Evolutionary conservation across 2,888 invertebrate genomes (phyloP).

Genomic region (Pilophorus perplexus): DNA sequence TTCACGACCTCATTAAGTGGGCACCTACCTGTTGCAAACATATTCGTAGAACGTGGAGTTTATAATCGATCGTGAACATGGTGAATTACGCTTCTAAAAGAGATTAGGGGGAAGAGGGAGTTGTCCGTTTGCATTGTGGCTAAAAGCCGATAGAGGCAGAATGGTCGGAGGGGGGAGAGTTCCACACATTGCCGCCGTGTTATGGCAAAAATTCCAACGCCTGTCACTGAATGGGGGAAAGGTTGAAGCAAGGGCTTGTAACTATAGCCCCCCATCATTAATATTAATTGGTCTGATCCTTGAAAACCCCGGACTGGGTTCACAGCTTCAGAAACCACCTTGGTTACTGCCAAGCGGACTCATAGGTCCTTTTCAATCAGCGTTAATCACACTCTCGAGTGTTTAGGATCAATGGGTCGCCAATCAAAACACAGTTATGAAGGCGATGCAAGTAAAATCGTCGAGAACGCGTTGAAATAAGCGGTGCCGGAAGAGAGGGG

Average conservation of each 20-base stretch:
- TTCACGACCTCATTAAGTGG: too few species aligned
- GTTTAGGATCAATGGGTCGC: slow-evolving; percentile 19
- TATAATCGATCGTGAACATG: not conserved
- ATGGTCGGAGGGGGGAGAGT: slow-evolving; percentile 17
- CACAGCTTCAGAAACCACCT: too few species aligned
- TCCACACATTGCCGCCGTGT: slow-evolving; percentile 28
- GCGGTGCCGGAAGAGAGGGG: too few species aligned
- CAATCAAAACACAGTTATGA: slow-evolving; percentile 29
- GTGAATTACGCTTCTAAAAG: not conserved
- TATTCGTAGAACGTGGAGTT: too few species aligned
- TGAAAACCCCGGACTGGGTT: slow-evolving; percentile 5
- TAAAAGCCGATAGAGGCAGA: slow-evolving; percentile 9
- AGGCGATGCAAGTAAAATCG: slow-evolving; percentile 14
- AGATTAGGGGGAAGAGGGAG: not conserved
- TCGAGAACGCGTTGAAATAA: too few species aligned
- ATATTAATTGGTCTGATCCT: slow-evolving; percentile 33
- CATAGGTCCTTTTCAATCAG: not conserved
- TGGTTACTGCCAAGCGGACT: too few species aligned
- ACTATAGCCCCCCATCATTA: slow-evolving; percentile 31
- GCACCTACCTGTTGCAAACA: too few species aligned
- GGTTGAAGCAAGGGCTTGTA: not conserved
- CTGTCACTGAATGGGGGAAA: slow-evolving; percentile 23
- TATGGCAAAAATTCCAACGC: slow-evolving; percentile 33
- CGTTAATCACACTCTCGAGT: slow-evolving; percentile 31
- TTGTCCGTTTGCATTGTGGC: slow-evolving; percentile 1